Percentiles rank a stretch among this genome's conserved stretches.
Conservation (phyloP, 2,113 vertebrate species). For the Aepyceros melampus region DNA sequence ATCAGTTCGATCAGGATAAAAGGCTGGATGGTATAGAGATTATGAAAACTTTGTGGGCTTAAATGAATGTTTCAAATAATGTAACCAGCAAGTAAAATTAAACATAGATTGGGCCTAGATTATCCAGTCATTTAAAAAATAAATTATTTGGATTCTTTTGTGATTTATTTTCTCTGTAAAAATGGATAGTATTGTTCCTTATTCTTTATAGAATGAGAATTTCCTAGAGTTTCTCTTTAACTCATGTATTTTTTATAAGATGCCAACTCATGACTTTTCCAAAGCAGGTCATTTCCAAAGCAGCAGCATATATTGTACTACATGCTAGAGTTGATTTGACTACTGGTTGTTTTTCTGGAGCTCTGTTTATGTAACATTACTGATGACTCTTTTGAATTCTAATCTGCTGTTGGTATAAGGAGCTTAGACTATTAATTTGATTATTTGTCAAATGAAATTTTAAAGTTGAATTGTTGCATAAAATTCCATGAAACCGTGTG, state of each 20-base stretch:
- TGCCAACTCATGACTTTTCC: neutral
- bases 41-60: neutral
- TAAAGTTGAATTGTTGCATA: neutral
- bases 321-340: neutral
- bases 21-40: neutral
- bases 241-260: neutral
- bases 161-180: slow-evolving; percentile 1
- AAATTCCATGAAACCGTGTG: neutral
- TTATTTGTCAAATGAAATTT: neutral
- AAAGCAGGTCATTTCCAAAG: neutral
- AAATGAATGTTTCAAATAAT: slow-evolving; percentile 24
- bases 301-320: neutral
- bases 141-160: neutral
- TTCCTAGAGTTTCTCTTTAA: neutral
- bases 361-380: neutral
- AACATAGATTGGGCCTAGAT: neutral
- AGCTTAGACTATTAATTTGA: neutral
- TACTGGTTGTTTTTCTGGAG: neutral
- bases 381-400: neutral
- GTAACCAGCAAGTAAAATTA: neutral
- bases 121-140: neutral
- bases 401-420: neutral
- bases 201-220: neutral
- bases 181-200: neutral
- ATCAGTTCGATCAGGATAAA: neutral